A percentile compares a stretch with the other conserved stretches of the same genome.
phyloP scores from a whole-genome alignment of 2,113 vertebrate genomes.

The Aegithalos caudatus region DNA sequence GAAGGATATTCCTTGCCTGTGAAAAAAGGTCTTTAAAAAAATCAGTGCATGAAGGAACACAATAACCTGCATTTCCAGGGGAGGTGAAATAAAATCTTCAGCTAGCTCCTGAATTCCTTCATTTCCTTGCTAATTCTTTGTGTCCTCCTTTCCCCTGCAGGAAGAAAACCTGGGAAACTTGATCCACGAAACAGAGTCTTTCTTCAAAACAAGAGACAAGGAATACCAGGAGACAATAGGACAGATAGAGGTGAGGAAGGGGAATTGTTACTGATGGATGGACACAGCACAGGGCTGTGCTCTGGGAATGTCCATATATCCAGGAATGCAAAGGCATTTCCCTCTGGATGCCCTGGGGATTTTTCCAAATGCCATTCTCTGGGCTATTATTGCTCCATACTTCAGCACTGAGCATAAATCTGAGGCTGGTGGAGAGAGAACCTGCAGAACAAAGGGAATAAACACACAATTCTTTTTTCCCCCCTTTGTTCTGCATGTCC shows the following conservation, averaged over 20 bases:
- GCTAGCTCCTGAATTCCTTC: not conserved
- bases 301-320: not conserved
- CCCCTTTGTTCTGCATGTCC: not conserved
- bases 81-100: not conserved
- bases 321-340: not conserved
- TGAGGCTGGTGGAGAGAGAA: not conserved
- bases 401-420: not conserved
- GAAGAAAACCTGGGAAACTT: conserved; percentile 92
- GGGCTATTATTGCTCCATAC: not conserved
- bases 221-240: conserved; percentile 97
- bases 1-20: not conserved
- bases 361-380: not conserved
- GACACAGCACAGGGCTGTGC: not conserved
- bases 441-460: not conserved
- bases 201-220: conserved; percentile 94
- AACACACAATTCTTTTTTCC: not conserved
- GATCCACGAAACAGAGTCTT: conserved; percentile 93
- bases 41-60: not conserved
- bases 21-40: not conserved
- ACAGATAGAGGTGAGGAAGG: conserved; percentile 88
- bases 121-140: not conserved
- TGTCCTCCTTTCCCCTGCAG: conserved; percentile 64
- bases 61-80: not conserved
- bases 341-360: not conserved
- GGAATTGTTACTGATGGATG: not conserved